Percentiles rank a stretch among this genome's conserved stretches.
These are phyloP conservation scores for Stigmatopora argus DNA, from an alignment of 2,113 vertebrate species.

Conservation along the genomic window DNA sequence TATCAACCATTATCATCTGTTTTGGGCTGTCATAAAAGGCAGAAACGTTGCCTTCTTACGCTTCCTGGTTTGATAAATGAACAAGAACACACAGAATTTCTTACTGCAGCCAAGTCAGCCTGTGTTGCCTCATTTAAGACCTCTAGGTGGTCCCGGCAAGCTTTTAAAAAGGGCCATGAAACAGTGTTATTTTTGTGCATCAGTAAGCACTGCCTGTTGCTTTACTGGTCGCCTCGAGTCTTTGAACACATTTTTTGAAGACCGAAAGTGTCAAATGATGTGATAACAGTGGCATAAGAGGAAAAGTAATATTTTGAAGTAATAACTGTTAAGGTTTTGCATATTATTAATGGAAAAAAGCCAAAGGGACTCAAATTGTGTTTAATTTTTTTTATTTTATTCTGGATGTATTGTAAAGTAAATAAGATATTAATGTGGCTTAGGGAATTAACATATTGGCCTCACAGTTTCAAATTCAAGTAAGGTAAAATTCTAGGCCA, in stretches of 20 bases:
- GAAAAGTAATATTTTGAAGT: not conserved
- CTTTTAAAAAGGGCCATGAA: not conserved
- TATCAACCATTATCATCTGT: conserved; percentile 36
- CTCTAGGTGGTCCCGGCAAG: not conserved
- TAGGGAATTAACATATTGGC: too few relatives aligned
- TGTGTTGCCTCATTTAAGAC: conserved; percentile 13
- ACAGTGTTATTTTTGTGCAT: not conserved
- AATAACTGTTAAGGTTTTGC: not conserved
- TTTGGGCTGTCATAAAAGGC: conserved; percentile 29
- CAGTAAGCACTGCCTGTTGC: not conserved
- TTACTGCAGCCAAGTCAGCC: not conserved
- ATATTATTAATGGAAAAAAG: too few relatives aligned
- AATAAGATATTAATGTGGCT: too few relatives aligned
- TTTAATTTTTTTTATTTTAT: too few relatives aligned
- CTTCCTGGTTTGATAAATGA: conserved; percentile 22
- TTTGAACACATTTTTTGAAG: conserved; percentile 19
- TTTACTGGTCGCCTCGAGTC: not conserved
- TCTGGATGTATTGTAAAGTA: too few relatives aligned
- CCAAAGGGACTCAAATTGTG: too few relatives aligned
- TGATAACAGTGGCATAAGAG: not conserved
- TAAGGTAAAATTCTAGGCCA: too few relatives aligned
- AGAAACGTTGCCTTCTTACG: conserved; percentile 25
- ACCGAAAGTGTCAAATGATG: conserved; percentile 15
- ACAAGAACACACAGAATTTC: not conserved
- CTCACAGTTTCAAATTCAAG: too few relatives aligned